Evolutionary conservation across 2,113 vertebrate species (phyloP).

Genomic region (Vidua macroura): DNA sequence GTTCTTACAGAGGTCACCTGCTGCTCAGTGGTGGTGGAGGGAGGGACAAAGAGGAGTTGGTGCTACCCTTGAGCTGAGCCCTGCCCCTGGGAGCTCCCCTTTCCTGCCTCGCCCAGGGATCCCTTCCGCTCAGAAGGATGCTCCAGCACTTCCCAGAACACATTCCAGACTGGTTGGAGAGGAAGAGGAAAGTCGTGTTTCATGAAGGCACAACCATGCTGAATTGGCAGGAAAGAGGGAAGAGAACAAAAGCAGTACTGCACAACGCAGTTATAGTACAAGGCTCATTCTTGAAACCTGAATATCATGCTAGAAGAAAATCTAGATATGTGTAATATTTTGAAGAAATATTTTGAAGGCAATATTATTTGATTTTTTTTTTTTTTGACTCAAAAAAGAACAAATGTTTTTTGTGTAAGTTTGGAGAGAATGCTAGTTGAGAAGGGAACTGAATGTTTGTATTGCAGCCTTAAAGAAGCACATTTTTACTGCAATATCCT

Average conservation of each 20-base stretch:
- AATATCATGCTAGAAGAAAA: slow-evolving; percentile 83
- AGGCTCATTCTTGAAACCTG: slow-evolving; percentile 83
- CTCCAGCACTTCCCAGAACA: slow-evolving; percentile 51
- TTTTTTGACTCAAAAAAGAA: slow-evolving; percentile 66
- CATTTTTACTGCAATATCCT: slow-evolving; percentile 82
- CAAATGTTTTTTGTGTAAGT: slow-evolving; percentile 65
- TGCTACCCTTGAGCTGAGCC: background rate
- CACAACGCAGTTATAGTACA: slow-evolving; percentile 73
- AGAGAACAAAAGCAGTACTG: slow-evolving; percentile 69
- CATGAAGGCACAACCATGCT: slow-evolving; percentile 85
- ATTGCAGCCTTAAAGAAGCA: slow-evolving; percentile 82
- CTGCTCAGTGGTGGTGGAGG: background rate
- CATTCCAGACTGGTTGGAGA: slow-evolving; percentile 51
- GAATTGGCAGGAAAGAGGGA: slow-evolving; percentile 71
- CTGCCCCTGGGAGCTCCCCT: background rate
- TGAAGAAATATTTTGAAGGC: slow-evolving; percentile 79
- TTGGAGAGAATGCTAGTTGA: slow-evolving; percentile 66
- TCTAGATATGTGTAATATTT: slow-evolving; percentile 77
- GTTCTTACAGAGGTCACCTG: background rate
- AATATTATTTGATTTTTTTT: slow-evolving; percentile 67
- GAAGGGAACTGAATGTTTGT: slow-evolving; percentile 74
- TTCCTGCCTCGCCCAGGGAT: background rate
- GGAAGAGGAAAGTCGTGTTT: slow-evolving; percentile 64
- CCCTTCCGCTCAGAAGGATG: slow-evolving; percentile 32
- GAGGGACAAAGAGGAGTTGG: background rate